phyloP scores from a whole-genome alignment of 2,888 invertebrate species.

The Oxyteleia sp. region DNA sequence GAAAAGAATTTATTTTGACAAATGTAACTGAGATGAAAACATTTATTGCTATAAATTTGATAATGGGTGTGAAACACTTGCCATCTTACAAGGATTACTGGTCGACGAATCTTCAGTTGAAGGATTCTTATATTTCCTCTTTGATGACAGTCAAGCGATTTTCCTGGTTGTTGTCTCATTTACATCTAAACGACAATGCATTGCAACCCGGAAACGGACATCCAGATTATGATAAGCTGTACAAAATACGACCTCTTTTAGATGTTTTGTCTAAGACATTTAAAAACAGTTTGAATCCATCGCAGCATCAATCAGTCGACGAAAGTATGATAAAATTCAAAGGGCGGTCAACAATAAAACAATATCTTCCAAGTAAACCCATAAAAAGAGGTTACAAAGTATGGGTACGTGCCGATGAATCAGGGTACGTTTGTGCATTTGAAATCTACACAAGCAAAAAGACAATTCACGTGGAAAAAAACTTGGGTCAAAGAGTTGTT shows the following conservation, averaged over 20 bases:
- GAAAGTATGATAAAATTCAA: slow-evolving; percentile 44
- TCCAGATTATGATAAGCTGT: slow-evolving; percentile 40
- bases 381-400: slow-evolving; percentile 21
- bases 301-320: slow-evolving; percentile 3
- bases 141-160: slow-evolving; percentile 10
- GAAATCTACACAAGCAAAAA: slow-evolving; percentile 16
- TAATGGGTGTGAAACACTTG: slow-evolving; percentile 76
- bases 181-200: slow-evolving; percentile 10
- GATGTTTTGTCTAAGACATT: background rate
- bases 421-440: background rate
- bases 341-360: slow-evolving; percentile 19
- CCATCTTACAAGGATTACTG: slow-evolving; percentile 77
- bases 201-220: too few relatives aligned
- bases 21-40: slow-evolving; percentile 4
- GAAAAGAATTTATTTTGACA: too few relatives aligned
- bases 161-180: background rate
- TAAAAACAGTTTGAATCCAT: background rate
- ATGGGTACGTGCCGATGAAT: background rate
- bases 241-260: slow-evolving; percentile 36
- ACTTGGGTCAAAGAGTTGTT: slow-evolving; percentile 29
- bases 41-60: slow-evolving; percentile 38
- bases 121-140: slow-evolving; percentile 4
- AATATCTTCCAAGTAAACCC: slow-evolving; percentile 17
- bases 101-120: slow-evolving; percentile 42
- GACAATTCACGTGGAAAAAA: background rate